Evolutionary conservation across 2,797 vertebrate species (phyloP).

Genomic region (Argyrosomus regius): DNA sequence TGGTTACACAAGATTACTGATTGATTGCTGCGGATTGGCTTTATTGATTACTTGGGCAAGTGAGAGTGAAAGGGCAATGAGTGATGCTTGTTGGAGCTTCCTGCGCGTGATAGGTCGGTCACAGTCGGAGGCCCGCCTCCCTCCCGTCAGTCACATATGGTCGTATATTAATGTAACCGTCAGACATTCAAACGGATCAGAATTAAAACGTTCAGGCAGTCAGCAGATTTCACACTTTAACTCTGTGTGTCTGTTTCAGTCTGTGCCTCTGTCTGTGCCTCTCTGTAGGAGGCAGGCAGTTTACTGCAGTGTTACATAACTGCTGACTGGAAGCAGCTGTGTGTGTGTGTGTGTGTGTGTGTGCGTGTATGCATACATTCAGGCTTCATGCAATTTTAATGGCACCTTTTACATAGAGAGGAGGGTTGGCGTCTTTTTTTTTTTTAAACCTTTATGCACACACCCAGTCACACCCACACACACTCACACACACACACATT

Average conservation of each 20-base stretch:
- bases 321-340: constrained; percentile 70
- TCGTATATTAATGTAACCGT: not conserved
- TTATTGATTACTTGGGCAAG: constrained; percentile 53
- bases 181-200: not conserved
- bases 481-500: not conserved
- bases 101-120: constrained; percentile 51
- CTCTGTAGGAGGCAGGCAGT: constrained; percentile 57
- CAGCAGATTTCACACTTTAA: constrained; percentile 8
- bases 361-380: constrained; percentile 16
- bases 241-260: constrained; percentile 6
- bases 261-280: constrained; percentile 10
- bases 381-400: constrained; percentile 74
- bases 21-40: constrained; percentile 51
- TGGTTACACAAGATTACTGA: constrained; percentile 43
- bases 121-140: constrained; percentile 36
- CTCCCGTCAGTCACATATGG: constrained; percentile 42
- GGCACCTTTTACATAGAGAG: constrained; percentile 39
- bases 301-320: constrained; percentile 85
- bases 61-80: constrained; percentile 28
- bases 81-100: constrained; percentile 38
- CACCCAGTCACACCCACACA: not conserved
- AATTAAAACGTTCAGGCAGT: constrained; percentile 26
- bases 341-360: constrained; percentile 44
- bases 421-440: constrained; percentile 19
- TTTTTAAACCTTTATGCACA: not conserved